phyloP scores from a whole-genome alignment of 2,113 vertebrate species.

The Carassius gibelio region DNA sequence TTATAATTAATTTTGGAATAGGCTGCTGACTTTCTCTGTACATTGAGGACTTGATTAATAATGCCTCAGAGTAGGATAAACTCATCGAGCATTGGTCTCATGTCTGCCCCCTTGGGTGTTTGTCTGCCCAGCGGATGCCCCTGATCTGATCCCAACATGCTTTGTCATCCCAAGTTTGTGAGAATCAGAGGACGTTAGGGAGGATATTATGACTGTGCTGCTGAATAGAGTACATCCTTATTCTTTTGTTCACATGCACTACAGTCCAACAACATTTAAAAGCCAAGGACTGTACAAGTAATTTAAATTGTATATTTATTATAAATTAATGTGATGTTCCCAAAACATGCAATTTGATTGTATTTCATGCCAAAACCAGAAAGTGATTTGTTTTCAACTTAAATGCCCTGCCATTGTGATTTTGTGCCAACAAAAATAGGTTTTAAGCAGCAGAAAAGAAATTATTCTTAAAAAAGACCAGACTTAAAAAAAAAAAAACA shows the following conservation, averaged over 20 bases:
- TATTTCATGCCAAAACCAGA: background rate
- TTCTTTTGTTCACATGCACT: background rate
- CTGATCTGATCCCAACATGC: background rate
- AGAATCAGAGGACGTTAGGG: background rate
- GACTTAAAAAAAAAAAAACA: too few relatives aligned
- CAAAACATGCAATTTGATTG: background rate
- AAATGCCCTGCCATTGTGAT: background rate
- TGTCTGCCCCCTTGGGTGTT: constrained; percentile 18
- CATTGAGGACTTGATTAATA: constrained; percentile 7
- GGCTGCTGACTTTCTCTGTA: constrained; percentile 11
- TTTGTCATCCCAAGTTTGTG: background rate
- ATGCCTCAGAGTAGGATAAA: constrained; percentile 9
- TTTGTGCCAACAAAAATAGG: background rate
- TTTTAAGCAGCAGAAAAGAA: background rate
- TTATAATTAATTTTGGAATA: background rate
- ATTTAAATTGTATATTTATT: background rate
- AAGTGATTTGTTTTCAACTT: background rate
- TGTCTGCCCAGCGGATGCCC: constrained; percentile 16
- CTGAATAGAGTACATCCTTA: background rate
- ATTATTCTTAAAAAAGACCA: background rate
- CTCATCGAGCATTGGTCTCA: background rate
- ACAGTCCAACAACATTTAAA: background rate
- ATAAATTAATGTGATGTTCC: background rate
- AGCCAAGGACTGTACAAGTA: background rate
- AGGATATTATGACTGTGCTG: background rate